Base-by-base conservation (phyloP, 64 coral and sea anemone species). In the Dendronephthya gigantea region DNA sequence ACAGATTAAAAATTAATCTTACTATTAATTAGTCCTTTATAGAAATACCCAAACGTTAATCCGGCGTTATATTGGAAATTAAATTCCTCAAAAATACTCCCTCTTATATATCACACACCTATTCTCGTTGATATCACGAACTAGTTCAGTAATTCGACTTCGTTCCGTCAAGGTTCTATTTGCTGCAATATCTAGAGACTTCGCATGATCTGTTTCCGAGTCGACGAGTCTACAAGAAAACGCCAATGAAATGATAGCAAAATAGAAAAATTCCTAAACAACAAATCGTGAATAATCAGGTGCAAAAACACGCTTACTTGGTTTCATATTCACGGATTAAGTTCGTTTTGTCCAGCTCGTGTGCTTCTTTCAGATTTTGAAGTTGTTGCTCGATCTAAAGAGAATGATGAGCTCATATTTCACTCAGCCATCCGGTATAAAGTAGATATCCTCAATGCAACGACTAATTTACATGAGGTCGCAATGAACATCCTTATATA, bases 161-260 rank as follows among this genome's bases (percentile, higher is more conserved):
- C 72, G 72, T 35, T 79, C 72, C 4, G 36, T 19, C 12, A 79
- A 34, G 2, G 72, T 79, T 39, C 72, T 79, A 19, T 79, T 79
- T 35, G 72, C 72, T 15, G 72, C 72, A 39, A 79, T 79, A 34
- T 79, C 72, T 12, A 79, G 36, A 79, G 72, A 34, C 72, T 79
- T 79, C 0, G 32, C 36, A 34, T 79, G 72, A 36, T 79, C 29
- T 0, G 32, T 35, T 79, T 79, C 72, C 36, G 22, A 34, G 6
- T 29, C 22, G 15, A 36, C 29, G 15, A 79, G 36, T 29, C 72
- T 79, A 34, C 37, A 79, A 79, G 10, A 79, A 66, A 66, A 9
- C 30, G 36, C 34, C 32, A 79, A 79, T 35, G 29, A 79, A 7
- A 62, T 16, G 55, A 9, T 45, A 45, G 11, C 4, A 6, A 4